phyloP scores from a whole-genome alignment of 2,797 vertebrate species.

The Champsocephalus gunnari region DNA sequence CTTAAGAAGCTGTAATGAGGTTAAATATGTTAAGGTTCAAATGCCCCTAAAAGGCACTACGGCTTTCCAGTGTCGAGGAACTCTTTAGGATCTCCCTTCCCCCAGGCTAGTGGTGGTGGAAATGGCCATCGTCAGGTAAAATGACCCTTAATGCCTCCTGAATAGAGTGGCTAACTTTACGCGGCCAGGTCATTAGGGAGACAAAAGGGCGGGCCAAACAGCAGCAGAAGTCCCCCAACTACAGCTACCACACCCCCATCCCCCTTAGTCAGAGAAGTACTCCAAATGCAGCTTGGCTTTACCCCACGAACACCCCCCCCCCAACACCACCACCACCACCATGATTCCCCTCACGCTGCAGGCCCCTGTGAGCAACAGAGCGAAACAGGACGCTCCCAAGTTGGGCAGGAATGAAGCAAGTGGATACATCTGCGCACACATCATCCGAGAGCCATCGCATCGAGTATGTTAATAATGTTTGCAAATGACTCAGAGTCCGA shows the following conservation, averaged over 20 bases:
- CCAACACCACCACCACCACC: too few relatives aligned
- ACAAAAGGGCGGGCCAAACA: conserved; percentile 75
- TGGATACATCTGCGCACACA: conserved; percentile 64
- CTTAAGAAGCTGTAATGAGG: neutral
- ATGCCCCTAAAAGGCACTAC: neutral
- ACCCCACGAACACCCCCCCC: conserved; percentile 10
- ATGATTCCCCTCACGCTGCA: conserved; percentile 30
- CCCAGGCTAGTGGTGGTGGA: conserved; percentile 53
- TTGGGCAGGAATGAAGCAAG: conserved; percentile 54
- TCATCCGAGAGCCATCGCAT: conserved; percentile 44
- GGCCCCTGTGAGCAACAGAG: conserved; percentile 53
- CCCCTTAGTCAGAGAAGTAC: conserved; percentile 35
- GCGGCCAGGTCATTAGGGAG: conserved; percentile 72
- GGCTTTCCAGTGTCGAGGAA: conserved; percentile 2
- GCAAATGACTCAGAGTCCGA: conserved; percentile 66
- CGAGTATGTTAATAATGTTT: conserved; percentile 74
- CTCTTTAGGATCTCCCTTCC: conserved; percentile 45
- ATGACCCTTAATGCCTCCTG: conserved; percentile 78
- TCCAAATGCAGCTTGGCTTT: conserved; percentile 49
- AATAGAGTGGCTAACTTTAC: conserved; percentile 77
- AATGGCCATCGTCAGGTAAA: conserved; percentile 75
- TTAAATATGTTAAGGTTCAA: neutral
- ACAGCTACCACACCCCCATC: conserved; percentile 18
- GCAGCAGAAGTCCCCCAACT: conserved; percentile 56
- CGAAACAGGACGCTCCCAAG: conserved; percentile 65